phyloP scores from a whole-genome alignment of 1,140 invertebrate genomes.

The Meteorus sp. region DNA sequence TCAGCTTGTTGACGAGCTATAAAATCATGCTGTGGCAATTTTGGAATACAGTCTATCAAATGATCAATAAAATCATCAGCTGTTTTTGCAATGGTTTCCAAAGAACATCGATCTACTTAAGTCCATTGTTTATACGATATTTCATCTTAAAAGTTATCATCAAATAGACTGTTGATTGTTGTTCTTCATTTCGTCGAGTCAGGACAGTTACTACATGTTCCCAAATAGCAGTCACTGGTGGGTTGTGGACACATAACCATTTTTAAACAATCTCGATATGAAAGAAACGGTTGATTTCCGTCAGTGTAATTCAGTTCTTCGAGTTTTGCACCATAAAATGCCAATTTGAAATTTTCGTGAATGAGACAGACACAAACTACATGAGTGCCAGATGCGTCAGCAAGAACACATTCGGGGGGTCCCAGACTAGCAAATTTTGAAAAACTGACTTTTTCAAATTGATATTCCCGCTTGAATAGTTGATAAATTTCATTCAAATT shows the following conservation, averaged over 20 bases:
- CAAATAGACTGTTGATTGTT: conserved; percentile 20
- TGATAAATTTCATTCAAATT: conserved; percentile 25
- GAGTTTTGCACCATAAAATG: conserved; percentile 21
- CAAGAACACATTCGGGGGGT: conserved; percentile 30
- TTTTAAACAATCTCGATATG: conserved; percentile 26
- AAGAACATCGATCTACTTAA: conserved; percentile 25
- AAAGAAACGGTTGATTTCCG: conserved; percentile 17
- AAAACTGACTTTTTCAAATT: conserved; percentile 24
- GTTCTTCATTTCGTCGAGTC: conserved; percentile 15
- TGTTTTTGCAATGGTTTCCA: conserved; percentile 20
- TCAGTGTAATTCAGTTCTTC: conserved; percentile 18
- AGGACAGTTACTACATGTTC: conserved; percentile 12
- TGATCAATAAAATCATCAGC: conserved; percentile 26
- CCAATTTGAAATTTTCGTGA: conserved; percentile 31
- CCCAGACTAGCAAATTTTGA: conserved; percentile 26
- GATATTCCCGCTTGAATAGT: conserved; percentile 10
- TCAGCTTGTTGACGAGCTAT: conserved; percentile 29
- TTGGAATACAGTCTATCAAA: conserved; percentile 24
- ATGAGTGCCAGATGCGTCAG: conserved; percentile 29
- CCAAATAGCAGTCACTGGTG: conserved; percentile 23
- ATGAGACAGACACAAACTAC: conserved; percentile 30
- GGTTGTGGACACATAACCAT: conserved; percentile 19
- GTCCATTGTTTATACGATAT: conserved; percentile 26
- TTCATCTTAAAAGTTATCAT: conserved; percentile 22
- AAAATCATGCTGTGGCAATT: conserved; percentile 29